Base-by-base conservation (phyloP, 2,797 vertebrate genomes). In the Synanceia verrucosa region DNA sequence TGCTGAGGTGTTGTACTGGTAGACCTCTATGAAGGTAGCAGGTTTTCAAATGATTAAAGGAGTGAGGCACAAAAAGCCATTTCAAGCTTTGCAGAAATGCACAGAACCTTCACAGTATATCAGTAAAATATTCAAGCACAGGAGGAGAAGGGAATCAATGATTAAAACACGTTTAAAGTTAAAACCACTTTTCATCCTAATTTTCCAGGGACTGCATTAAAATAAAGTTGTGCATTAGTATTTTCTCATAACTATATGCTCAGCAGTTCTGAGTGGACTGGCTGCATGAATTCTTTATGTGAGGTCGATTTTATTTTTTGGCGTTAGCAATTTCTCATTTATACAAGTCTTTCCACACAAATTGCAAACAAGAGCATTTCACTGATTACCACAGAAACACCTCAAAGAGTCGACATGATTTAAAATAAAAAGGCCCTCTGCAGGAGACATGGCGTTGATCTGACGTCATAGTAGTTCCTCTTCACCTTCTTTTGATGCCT, bases 251-350 rank as follows among this genome's bases (percentile, higher is more conserved):
- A 66, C 21, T 70, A 33, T 47, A 19, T 56, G 12, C 24, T 80
- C 60, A 58, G 74, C 70, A 57, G 33, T 66, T 70, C 31, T 43
- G 26, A 75, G 9, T 24, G 23, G 14, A 69, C 12, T 16, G 18
- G 46, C 52, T 37, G 50, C n/a, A 70, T 72, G 19, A 73, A 68
- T 81, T 29, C 34, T 81, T 76, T 10, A 68, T 70, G 50, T 8
- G 7, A 47, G 11, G 23, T 4, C 3, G n/a, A 39, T 63, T 34
- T 52, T 23, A 26, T 33, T 37, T 66, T 41, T 73, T 21, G 13
- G 52, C 34, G 18, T 14, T 29, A 57, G 76, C 59, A 67, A 31
- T 52, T 61, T 65, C 47, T 2, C 10, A 9, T 28, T 63, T 59
- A 59, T 31, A 34, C 14, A 53, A 66, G 52, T 57, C 18, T 9